These are phyloP conservation scores for Tenthredo mesomela DNA, from an alignment of 2,888 invertebrate species.

Conservation along the genomic window DNA sequence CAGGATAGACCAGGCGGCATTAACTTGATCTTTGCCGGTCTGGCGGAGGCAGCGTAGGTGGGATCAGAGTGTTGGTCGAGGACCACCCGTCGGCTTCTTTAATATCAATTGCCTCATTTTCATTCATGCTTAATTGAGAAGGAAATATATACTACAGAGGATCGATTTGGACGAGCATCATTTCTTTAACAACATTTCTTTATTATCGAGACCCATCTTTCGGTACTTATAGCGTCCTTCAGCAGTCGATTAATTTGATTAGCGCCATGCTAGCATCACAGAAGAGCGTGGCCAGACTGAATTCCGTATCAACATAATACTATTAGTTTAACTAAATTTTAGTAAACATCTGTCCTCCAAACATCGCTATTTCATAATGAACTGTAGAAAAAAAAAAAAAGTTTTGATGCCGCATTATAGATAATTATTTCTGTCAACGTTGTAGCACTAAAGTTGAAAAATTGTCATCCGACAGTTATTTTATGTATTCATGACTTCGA, in stretches of 20 bases:
- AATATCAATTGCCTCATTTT: neutral
- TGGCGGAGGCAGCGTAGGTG: slow-evolving; percentile 12
- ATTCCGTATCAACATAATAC: neutral
- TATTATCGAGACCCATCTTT: slow-evolving; percentile 5
- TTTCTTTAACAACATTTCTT: neutral
- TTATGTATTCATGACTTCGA: neutral
- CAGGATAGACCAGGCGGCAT: slow-evolving; percentile 17
- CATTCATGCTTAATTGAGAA: neutral
- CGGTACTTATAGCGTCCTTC: neutral
- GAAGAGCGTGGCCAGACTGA: neutral
- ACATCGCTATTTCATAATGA: neutral
- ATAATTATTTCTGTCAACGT: neutral
- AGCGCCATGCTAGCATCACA: neutral
- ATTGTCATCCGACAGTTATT: neutral
- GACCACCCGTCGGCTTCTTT: neutral
- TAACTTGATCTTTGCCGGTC: slow-evolving; percentile 26
- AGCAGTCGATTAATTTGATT: neutral
- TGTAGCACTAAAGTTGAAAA: neutral
- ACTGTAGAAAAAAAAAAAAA: neutral
- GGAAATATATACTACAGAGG: neutral
- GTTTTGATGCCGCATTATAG: neutral
- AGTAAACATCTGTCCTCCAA: neutral
- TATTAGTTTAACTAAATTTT: neutral
- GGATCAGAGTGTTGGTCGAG: neutral
- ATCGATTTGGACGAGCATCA: slow-evolving; percentile 13